Percentiles rank a stretch among this genome's conserved stretches.
Evolutionary conservation across 2,797 vertebrate genomes (phyloP).

Genomic region (Halcyon leucocephala): DNA sequence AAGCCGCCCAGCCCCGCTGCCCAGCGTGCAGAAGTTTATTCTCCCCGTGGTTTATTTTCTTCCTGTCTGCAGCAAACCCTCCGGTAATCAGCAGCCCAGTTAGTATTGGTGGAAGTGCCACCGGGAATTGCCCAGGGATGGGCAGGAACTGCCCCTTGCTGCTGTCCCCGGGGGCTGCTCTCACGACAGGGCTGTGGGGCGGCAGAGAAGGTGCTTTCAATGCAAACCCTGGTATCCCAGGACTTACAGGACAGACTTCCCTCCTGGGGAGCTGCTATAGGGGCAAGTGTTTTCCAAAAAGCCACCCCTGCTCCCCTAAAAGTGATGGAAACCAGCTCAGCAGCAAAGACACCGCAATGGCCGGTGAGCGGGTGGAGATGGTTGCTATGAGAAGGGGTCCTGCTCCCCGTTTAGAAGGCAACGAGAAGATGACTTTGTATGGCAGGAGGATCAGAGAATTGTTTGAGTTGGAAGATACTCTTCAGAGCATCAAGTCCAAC

Average conservation of each 20-base stretch:
- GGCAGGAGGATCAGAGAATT: neutral
- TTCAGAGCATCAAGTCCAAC: neutral
- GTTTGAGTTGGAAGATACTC: neutral
- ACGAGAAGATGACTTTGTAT: neutral
- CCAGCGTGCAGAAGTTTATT: neutral
- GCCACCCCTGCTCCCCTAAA: neutral
- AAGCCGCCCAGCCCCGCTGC: neutral
- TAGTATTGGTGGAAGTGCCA: neutral
- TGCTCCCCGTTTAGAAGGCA: neutral
- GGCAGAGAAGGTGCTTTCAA: neutral
- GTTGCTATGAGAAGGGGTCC: neutral
- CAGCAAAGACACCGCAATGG: accelerated
- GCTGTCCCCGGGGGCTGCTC: neutral
- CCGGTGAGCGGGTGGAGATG: accelerated
- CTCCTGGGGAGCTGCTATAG: neutral
- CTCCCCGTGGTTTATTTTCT: neutral
- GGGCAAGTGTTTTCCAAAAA: neutral
- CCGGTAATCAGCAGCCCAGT: neutral
- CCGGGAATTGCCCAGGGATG: neutral
- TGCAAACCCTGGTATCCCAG: neutral
- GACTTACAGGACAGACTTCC: accelerated
- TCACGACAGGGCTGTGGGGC: neutral
- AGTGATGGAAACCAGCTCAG: neutral
- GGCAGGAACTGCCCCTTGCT: neutral
- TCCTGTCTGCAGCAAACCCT: neutral